Base-by-base conservation (phyloP, 2,113 vertebrate genomes). In the Verasper variegatus region DNA sequence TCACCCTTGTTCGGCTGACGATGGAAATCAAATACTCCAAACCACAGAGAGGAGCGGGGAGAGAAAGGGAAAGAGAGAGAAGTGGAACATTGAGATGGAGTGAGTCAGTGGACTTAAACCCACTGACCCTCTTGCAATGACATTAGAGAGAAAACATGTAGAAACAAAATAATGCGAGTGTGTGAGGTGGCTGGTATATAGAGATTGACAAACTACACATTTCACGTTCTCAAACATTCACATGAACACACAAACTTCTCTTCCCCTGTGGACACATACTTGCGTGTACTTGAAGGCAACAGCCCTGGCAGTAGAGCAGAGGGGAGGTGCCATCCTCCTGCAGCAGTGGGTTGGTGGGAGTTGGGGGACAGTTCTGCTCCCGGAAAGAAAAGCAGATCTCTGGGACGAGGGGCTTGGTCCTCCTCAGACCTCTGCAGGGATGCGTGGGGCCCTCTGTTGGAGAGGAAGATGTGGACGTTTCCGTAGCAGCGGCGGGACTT, bases 301-400 rank as follows among this genome's bases (percentile, higher is more conserved):
- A 99, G 70, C 94, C 93, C 64, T 92, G 91, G 92, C 98, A 99
- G 77, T 91, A 94, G 76, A 99, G 95, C 20, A 99, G 95, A 69
- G 95, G 94, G 83, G 97, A 98, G 87, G 95, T 97, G 88, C 97
- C 97, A 82, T 99, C 97, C 71, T 97, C 97, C 92, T 97, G 96
- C 61, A 97, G 91, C 54, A 97, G 95, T 57, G 95, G 94, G 89
- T 95, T 98, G 54, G 96, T 94, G 35, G 96, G 95, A 86, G 94
- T 98, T 40, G 96, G 95, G 31, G 96, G 95, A 74, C 92, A 96
- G 83, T 96, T 95, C 82, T 96, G 95, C 88, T 99, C 97, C 27
- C 96, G 95, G 91, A 96, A 97, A 67, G 96, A 96, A 86, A 99
- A 99, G 93, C 97, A 99, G 89, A 98, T 97, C 92, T 99, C 98